Conservation (phyloP, 2,888 invertebrate genomes). For the Synanthedon vespiformis region DNA sequence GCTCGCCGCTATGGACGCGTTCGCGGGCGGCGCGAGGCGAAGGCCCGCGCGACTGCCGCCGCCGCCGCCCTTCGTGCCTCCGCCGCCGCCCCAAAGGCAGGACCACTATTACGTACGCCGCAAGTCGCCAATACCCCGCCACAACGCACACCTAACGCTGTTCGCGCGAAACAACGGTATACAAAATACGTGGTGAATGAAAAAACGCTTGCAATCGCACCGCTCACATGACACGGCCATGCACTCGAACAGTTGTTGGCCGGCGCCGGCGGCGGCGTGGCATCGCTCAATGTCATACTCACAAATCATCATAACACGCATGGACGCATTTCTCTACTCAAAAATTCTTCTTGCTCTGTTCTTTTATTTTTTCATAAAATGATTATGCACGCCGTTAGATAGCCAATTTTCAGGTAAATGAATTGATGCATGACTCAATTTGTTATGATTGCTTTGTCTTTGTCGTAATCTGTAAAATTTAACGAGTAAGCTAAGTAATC, state of each 20-base stretch:
- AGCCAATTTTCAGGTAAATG: too few relatives aligned
- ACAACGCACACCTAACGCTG: constrained; percentile 54
- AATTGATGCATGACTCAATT: too few relatives aligned
- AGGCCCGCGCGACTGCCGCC: constrained; percentile 60
- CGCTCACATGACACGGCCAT: neutral
- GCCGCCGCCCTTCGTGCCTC: constrained; percentile 62
- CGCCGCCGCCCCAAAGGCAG: constrained; percentile 59
- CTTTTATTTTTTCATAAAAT: too few relatives aligned
- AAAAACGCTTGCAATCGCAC: neutral
- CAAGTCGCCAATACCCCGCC: constrained; percentile 60
- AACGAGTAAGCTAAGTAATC: too few relatives aligned
- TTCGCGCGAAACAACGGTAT: constrained; percentile 58
- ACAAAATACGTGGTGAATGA: constrained; percentile 16
- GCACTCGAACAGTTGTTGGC: neutral
- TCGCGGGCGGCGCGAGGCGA: constrained; percentile 65
- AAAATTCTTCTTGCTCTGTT: too few relatives aligned
- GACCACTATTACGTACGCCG: constrained; percentile 66
- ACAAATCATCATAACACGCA: neutral
- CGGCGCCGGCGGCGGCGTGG: neutral
- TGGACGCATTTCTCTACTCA: neutral
- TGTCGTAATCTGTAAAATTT: too few relatives aligned
- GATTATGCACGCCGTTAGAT: too few relatives aligned
- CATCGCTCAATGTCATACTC: neutral
- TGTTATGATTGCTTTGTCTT: too few relatives aligned
- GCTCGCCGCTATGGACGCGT: constrained; percentile 68